These are phyloP conservation scores for Sebastes trivittatus DNA, from an alignment of 2,797 vertebrate genomes.

Conservation along the genomic window DNA sequence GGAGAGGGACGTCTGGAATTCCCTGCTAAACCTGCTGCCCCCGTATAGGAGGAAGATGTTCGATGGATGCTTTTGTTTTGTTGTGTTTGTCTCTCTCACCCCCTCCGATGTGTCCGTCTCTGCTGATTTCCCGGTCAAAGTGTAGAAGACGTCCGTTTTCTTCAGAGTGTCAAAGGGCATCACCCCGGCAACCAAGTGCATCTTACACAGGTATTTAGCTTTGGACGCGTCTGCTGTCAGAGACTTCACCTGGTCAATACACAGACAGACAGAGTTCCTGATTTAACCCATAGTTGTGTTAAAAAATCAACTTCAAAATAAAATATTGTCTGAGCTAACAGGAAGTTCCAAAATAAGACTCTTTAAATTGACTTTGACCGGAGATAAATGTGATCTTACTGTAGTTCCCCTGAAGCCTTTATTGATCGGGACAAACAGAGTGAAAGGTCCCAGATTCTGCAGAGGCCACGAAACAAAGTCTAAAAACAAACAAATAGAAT, in stretches of 20 bases:
- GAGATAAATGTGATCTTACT: constrained; percentile 66
- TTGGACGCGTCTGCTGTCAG: constrained; percentile 78
- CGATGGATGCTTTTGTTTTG: background rate
- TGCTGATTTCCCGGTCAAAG: constrained; percentile 88
- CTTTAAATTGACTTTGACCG: background rate
- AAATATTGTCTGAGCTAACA: background rate
- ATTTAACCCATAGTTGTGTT: background rate
- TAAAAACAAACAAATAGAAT: constrained; percentile 26
- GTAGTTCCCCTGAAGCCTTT: constrained; percentile 82
- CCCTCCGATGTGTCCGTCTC: constrained; percentile 78
- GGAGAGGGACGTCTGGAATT: no score
- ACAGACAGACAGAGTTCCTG: background rate
- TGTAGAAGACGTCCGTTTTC: constrained; percentile 82
- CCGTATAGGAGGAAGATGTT: no score
- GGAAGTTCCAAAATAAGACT: background rate
- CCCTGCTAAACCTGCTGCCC: no score
- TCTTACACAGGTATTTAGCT: constrained; percentile 86
- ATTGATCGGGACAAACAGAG: constrained; percentile 89
- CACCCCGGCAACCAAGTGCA: constrained; percentile 89
- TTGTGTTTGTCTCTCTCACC: constrained; percentile 69
- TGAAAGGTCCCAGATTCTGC: constrained; percentile 89
- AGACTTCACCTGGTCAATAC: constrained; percentile 72
- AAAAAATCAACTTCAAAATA: background rate
- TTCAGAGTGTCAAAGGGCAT: constrained; percentile 81
- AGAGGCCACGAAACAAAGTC: constrained; percentile 86